A percentile compares a stretch with the other conserved stretches of the same genome.
Conservation (phyloP, 2,888 invertebrate genomes). For the Pandemis heparana region DNA sequence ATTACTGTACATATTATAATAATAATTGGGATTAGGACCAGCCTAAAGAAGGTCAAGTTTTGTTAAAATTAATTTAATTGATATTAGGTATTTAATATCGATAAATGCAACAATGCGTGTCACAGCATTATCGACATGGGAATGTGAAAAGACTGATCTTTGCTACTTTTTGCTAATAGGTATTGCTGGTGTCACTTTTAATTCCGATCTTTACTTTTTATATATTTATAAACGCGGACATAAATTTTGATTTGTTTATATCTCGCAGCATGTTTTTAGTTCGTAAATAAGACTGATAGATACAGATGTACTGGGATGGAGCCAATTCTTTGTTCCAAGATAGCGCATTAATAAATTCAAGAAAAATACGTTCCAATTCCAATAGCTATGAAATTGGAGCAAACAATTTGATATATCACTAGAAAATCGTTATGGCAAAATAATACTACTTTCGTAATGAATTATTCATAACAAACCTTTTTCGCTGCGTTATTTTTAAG, state of each 20-base stretch:
- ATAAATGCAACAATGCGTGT: no score
- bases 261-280: constrained; percentile 8
- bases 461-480: neutral
- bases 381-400: neutral
- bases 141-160: no score
- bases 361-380: neutral
- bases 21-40: no score
- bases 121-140: no score
- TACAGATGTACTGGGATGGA: constrained; percentile 32
- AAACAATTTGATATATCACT: neutral
- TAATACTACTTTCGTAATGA: neutral
- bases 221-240: neutral
- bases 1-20: no score
- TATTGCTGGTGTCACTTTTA: neutral
- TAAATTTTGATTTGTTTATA: neutral
- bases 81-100: no score
- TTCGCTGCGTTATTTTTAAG: neutral
- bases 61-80: no score
- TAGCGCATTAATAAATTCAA: constrained; percentile 3
- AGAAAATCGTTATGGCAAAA: neutral
- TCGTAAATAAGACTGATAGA: constrained; percentile 10
- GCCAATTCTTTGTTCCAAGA: constrained; percentile 40
- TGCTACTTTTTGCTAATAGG: no score
- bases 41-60: no score
- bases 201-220: neutral